phyloP scores from a whole-genome alignment of 2,888 invertebrate species.

The Apantesis nais region DNA sequence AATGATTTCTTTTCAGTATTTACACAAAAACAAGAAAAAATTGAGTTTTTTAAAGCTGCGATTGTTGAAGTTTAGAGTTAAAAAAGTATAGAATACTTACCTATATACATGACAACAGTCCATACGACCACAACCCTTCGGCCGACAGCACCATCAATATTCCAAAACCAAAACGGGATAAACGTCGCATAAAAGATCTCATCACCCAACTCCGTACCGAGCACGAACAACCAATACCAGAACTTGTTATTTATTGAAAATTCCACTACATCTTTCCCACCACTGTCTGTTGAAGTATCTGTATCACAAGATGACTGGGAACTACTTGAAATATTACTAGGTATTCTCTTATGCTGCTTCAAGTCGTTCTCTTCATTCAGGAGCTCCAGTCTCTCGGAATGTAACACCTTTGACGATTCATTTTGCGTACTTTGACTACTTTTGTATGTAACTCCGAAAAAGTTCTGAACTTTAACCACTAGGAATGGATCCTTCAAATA shows the following conservation, averaged over 20 bases:
- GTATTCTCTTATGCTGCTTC: constrained; percentile 70
- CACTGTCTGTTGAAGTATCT: constrained; percentile 69
- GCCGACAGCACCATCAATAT: constrained; percentile 94
- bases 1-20: too few species aligned
- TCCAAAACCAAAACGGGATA: constrained; percentile 98
- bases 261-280: constrained; percentile 66
- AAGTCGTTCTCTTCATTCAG: constrained; percentile 61
- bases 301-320: constrained; percentile 75
- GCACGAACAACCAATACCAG: constrained; percentile 93
- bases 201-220: constrained; percentile 95
- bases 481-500: constrained; percentile 90
- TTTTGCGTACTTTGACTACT: constrained; percentile 55
- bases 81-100: constrained; percentile 70
- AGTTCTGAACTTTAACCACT: constrained; percentile 91
- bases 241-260: constrained; percentile 89
- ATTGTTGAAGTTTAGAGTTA: background rate
- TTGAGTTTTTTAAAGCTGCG: background rate
- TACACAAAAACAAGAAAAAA: background rate
- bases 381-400: constrained; percentile 62
- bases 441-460: constrained; percentile 89
- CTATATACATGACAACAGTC: constrained; percentile 94
- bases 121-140: constrained; percentile 93
- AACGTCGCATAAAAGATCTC: constrained; percentile 96
- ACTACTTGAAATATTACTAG: constrained; percentile 74
- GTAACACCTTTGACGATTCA: constrained; percentile 61